phyloP scores from a whole-genome alignment of 2,888 invertebrate genomes.

The Eupithecia vulgata region DNA sequence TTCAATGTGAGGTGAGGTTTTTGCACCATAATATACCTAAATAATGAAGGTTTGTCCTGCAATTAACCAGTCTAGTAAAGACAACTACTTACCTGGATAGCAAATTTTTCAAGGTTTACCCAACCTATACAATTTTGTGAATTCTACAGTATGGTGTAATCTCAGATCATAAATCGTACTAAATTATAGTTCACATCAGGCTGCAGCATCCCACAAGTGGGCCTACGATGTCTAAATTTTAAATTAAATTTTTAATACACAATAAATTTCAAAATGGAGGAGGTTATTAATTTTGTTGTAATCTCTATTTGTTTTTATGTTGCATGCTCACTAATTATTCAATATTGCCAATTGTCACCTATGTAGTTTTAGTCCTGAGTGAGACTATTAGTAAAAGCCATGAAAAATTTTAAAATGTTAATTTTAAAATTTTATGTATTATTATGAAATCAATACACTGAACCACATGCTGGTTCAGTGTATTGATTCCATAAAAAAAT shows the following conservation, averaged over 20 bases:
- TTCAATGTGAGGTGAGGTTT: no score
- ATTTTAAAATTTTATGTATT: no score
- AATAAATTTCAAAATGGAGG: not conserved
- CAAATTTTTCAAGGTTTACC: not conserved
- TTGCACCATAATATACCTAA: no score
- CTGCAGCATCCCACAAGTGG: not conserved
- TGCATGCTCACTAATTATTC: not conserved
- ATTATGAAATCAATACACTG: no score
- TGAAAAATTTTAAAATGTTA: no score
- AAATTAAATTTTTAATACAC: not conserved
- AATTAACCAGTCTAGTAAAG: not conserved
- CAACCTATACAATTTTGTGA: not conserved
- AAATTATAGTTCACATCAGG: not conserved
- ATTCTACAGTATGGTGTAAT: not conserved
- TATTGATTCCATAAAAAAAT: no score
- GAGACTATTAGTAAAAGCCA: no score
- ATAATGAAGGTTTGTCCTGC: not conserved
- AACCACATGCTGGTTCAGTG: no score
- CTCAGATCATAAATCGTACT: not conserved
- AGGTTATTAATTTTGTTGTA: not conserved
- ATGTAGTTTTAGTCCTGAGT: not conserved
- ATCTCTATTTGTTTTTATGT: not conserved
- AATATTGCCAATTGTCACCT: not conserved
- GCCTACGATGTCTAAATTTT: not conserved
- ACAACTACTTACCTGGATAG: not conserved